A percentile compares a stretch with the other conserved stretches of the same genome.
These are phyloP conservation scores for Mirounga angustirostris DNA, from an alignment of 2,113 vertebrate species.

Conservation along the genomic window DNA sequence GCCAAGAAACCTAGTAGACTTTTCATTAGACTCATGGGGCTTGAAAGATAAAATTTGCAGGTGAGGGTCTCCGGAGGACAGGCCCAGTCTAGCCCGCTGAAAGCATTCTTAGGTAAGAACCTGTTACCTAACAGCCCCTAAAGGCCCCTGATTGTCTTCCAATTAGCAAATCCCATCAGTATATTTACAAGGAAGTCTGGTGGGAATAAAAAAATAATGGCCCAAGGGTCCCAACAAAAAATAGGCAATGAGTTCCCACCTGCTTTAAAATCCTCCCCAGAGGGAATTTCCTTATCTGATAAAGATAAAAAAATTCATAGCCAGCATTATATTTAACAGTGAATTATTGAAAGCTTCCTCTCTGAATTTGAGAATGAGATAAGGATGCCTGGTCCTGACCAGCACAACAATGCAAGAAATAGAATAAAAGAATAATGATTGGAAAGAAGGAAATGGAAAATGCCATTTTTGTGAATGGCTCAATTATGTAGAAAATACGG, in stretches of 20 bases:
- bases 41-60: background rate
- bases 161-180: background rate
- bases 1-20: background rate
- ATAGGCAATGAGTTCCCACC: background rate
- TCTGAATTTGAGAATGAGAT: background rate
- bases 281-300: background rate
- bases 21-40: background rate
- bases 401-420: background rate
- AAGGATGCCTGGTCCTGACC: background rate
- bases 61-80: background rate
- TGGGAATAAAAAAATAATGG: background rate
- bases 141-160: background rate
- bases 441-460: background rate
- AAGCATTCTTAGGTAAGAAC: background rate
- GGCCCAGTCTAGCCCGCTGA: background rate
- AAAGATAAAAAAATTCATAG: background rate
- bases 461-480: background rate
- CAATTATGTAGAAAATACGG: background rate
- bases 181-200: background rate
- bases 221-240: background rate
- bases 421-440: background rate
- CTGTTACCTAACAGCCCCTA: background rate
- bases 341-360: background rate
- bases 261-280: background rate
- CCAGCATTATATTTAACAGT: background rate